phyloP scores from a whole-genome alignment of 2,797 vertebrate genomes.

The Enteromius thamalakanensis region DNA sequence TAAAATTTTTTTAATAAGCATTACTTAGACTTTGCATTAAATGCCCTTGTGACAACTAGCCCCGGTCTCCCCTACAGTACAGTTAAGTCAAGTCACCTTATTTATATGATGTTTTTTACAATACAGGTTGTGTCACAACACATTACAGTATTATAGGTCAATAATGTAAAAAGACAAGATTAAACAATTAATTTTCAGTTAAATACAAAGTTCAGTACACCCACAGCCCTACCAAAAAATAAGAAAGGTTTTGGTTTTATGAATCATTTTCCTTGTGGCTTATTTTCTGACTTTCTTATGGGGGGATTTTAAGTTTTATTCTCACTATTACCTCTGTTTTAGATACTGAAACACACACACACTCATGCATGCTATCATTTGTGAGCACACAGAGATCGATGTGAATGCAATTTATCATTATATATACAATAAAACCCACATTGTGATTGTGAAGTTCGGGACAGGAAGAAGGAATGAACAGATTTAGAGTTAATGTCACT shows the following conservation, averaged over 20 bases:
- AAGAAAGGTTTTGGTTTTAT: not conserved
- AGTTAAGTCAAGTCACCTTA: no score
- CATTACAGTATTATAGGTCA: no score
- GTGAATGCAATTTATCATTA: not conserved
- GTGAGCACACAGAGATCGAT: not conserved
- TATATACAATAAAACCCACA: not conserved
- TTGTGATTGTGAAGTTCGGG: not conserved
- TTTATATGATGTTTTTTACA: no score
- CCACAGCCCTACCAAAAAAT: not conserved
- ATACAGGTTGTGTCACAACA: no score
- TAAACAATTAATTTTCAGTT: no score
- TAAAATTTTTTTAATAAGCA: not conserved
- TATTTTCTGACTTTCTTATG: not conserved
- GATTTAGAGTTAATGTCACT: slow-evolving; percentile 7
- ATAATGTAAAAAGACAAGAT: no score
- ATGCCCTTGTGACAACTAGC: not conserved
- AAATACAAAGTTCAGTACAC: not conserved
- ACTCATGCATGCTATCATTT: not conserved
- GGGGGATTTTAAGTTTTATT: not conserved
- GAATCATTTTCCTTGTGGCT: not conserved
- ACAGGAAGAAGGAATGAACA: not conserved
- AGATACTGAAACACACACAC: not conserved
- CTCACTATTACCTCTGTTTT: no score
- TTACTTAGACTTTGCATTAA: not conserved
- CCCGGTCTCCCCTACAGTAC: not conserved